Evolutionary conservation across 2,888 invertebrate species (phyloP).

Genomic region (Nomada ruficornis): DNA sequence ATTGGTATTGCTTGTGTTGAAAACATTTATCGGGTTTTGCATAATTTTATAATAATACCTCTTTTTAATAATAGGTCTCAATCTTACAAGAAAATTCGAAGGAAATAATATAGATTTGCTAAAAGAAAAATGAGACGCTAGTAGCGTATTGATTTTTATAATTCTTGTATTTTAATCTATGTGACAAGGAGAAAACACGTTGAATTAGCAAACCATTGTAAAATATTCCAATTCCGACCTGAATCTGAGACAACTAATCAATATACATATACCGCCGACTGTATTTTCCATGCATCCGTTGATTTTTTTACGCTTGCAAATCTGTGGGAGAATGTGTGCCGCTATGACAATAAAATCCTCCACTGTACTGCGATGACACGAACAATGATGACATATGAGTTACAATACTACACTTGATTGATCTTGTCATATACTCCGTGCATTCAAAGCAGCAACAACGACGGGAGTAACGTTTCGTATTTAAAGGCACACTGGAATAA

Average conservation of each 20-base stretch:
- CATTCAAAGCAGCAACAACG: background rate
- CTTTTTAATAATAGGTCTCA: no score
- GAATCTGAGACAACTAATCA: background rate
- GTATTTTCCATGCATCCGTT: background rate
- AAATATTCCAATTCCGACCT: background rate
- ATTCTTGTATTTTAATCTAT: no score
- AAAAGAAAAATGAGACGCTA: no score
- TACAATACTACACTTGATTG: background rate
- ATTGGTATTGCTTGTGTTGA: background rate
- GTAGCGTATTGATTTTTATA: no score
- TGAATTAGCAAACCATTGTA: background rate
- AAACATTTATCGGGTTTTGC: background rate
- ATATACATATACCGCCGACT: background rate
- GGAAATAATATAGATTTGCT: no score
- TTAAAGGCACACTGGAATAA: no score
- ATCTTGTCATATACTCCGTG: background rate
- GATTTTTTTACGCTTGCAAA: background rate
- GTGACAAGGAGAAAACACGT: background rate
- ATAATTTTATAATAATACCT: no score
- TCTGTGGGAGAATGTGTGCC: background rate
- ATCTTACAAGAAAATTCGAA: no score
- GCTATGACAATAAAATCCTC: slow-evolving; percentile 1
- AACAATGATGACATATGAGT: slow-evolving; percentile 1
- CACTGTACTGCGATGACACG: background rate
- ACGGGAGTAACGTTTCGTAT: background rate